Base-by-base conservation (phyloP, 1,140 invertebrate species). In the Neodiprion fabricii region DNA sequence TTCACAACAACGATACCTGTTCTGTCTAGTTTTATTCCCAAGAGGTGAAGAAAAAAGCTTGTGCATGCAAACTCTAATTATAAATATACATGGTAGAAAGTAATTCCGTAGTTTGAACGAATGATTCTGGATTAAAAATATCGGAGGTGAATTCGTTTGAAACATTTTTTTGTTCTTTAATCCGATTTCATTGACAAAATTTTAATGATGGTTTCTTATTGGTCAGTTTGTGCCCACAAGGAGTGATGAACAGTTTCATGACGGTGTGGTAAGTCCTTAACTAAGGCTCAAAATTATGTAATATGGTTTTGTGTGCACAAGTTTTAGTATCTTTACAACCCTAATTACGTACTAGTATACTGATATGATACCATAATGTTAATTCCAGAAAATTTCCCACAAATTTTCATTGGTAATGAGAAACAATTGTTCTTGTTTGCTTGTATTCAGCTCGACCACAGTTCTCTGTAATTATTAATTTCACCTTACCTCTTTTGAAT, bases 231-330 rank as follows among this genome's bases (percentile, higher is more conserved):
- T 94, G 92, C 92, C 92, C 93, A 87, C 94, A 94, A 91, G 93
- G 93, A 94, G 92, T 95, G 90, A 93, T 95, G 92, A 95, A 95
- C 93, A 94, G 93, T 91, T 95, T 94, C 92, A 93, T 95, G 92
- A 94, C 93, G 87, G 93, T 95, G 86, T 95, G 94, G 94, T 95
- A 94, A 95, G 94, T 95, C 82, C 76, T 86, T 82, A 78, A 76
- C 81, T 81, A 85, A 85, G 84, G 84, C 82, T 82, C 23, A 71
- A 82, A 80, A 83, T 82, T 79, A 79, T 85, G 78, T 85, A 85
- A 80, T 84, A 85, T 86, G 83, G 85, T 88, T 88, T 89, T 89
- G 87, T 89, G 87, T 89, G 87, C 87, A 89, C 87, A 89, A 89
- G 87, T 85, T 85, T 89, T 86, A 82, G 85, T 81, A 69, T 69